Base-by-base conservation (phyloP, 2,888 invertebrate species). In the Dryadula phaetusa region DNA sequence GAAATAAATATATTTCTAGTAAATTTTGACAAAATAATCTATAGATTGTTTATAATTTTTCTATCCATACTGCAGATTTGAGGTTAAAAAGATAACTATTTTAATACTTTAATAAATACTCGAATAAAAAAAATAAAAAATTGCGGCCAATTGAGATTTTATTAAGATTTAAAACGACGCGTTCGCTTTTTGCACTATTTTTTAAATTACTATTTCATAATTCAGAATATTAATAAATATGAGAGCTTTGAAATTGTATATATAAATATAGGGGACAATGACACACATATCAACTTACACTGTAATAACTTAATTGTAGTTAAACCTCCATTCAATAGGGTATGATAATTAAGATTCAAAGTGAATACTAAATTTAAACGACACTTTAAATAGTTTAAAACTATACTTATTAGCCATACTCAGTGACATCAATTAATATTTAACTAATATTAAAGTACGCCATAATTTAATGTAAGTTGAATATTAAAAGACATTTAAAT, bases 151-250 rank as follows among this genome's bases (percentile, higher is more conserved):
- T 82, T 86, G 87, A 88, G 87, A 88, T 88, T 83, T 75, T 78
- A 77, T 76, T 74, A 46, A 32, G 64, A 69, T 61, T 65, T 56
- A 40, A 65, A 73, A 75, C 77, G 84, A 80, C 82, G 79, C 82
- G 84, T 84, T 86, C 85, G 82, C 84, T 82, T 84, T 84, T 79
- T 78, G 78, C 76, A 79, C 77, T 70, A 70, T 66, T 71, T 58
- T 62, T n/a, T n/a, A n/a, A n/a, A 63, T 53, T 53, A 70, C 61
- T 25, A 44, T 67, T 25, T 22, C 54, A 64, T 56, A 40, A 37
- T 66, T 52, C 22, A 63, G 10, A 25, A 58, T 46, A 62, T 66
- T 62, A 69, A 58, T 62, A 62, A 54, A 66, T 65, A 49, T 66
- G 70, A 70, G 65, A 70, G 69, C 42, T 20, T 47, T 44, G 61